Evolutionary conservation across 64 coral and sea anemone species (phyloP).

Genomic region (Stichodactyla helianthus): DNA sequence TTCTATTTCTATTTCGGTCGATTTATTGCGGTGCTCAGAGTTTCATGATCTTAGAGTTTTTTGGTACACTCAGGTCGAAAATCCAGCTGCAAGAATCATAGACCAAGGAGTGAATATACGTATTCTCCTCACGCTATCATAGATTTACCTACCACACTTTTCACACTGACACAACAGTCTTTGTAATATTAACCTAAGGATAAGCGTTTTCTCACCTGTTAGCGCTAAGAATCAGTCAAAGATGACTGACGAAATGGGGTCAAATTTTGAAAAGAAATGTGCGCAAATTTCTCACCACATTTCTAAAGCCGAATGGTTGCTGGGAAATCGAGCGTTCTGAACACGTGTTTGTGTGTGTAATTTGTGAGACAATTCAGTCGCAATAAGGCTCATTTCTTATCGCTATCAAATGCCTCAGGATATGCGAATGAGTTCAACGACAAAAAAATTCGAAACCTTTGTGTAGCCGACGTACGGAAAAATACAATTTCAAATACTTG

Average conservation of each 20-base stretch:
- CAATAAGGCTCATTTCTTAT: constrained; percentile 65
- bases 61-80: background rate
- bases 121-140: background rate
- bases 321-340: constrained; percentile 47
- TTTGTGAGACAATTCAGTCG: constrained; percentile 46
- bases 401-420: constrained; percentile 83
- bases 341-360: constrained; percentile 76
- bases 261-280: constrained; percentile 46
- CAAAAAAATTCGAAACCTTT: constrained; percentile 25
- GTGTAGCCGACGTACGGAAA: background rate
- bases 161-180: background rate
- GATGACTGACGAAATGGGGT: constrained; percentile 5
- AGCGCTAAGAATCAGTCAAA: background rate
- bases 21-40: background rate
- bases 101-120: background rate
- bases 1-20: background rate
- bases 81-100: background rate
- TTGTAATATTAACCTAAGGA: background rate
- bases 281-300: constrained; percentile 33
- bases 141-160: background rate
- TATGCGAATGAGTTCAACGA: constrained; percentile 76
- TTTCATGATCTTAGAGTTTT: background rate
- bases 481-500: background rate
- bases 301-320: constrained; percentile 44
- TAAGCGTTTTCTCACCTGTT: background rate